A percentile compares a stretch with the other conserved stretches of the same genome.
Conservation (phyloP, 2,888 invertebrate genomes). For the Magallana nippona region DNA sequence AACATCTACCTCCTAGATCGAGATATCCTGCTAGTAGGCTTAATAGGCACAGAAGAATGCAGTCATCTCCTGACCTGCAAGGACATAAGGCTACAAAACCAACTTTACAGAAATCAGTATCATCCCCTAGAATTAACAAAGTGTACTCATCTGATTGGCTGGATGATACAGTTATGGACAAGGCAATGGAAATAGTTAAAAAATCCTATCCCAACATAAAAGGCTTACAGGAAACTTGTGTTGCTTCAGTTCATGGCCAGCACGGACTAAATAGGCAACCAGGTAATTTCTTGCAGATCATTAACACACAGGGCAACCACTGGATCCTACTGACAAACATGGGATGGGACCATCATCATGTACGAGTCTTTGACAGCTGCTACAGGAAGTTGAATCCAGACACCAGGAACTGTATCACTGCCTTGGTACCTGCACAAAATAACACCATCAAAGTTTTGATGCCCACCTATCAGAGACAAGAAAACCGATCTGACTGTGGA, state of each 20-base stretch:
- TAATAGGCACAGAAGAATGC: not conserved
- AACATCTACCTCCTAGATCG: not conserved
- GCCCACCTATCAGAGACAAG: slow-evolving; percentile 57
- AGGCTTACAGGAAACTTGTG: slow-evolving; percentile 56
- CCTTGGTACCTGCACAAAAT: slow-evolving; percentile 35
- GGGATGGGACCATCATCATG: slow-evolving; percentile 44
- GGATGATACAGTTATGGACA: slow-evolving; percentile 54
- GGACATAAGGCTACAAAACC: not conserved
- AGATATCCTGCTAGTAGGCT: not conserved
- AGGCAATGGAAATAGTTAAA: slow-evolving; percentile 53
- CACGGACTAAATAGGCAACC: slow-evolving; percentile 39
- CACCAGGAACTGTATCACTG: slow-evolving; percentile 37
- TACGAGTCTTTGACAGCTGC: slow-evolving; percentile 57
- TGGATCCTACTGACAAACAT: slow-evolving; percentile 58
- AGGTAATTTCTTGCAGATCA: slow-evolving; percentile 55
- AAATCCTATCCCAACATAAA: slow-evolving; percentile 47
- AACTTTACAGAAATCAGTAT: not conserved
- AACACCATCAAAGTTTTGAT: slow-evolving; percentile 49
- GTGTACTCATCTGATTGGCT: slow-evolving; percentile 45
- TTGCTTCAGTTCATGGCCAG: slow-evolving; percentile 41
- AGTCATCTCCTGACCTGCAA: not conserved
- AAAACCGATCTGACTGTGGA: slow-evolving; percentile 56
- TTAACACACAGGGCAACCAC: slow-evolving; percentile 54
- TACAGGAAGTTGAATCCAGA: slow-evolving; percentile 44
- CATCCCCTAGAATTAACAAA: slow-evolving; percentile 5